A percentile compares a stretch with the other conserved stretches of the same genome.
phyloP scores from a whole-genome alignment of 2,888 invertebrate genomes.

The Mythimna ferrago region DNA sequence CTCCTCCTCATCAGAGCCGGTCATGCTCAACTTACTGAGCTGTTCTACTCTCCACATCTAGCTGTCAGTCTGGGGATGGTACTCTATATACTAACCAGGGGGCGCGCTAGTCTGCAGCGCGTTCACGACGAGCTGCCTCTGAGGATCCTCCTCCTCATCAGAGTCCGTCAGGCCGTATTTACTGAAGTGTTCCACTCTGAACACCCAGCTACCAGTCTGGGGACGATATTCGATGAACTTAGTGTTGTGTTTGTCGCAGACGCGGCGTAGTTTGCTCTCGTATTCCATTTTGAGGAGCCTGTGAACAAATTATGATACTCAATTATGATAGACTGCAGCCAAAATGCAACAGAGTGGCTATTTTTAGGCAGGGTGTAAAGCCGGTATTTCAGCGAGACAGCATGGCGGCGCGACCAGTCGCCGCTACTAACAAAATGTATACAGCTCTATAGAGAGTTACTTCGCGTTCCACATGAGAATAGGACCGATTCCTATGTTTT shows the following conservation, averaged over 20 bases:
- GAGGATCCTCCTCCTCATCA: constrained; percentile 83
- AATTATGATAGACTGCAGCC: too few species aligned
- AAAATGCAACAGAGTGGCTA: too few species aligned
- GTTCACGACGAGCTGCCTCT: constrained; percentile 75
- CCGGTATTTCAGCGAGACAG: too few species aligned
- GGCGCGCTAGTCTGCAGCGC: constrained; percentile 74
- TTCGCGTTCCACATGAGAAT: too few species aligned
- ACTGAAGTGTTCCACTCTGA: constrained; percentile 98
- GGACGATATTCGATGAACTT: constrained; percentile 98
- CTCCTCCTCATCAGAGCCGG: constrained; percentile 97
- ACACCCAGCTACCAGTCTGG: constrained; percentile 99
- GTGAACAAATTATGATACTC: constrained; percentile 22
- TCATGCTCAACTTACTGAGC: constrained; percentile 98
- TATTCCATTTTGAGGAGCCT: constrained; percentile 95
- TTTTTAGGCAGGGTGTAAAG: too few species aligned
- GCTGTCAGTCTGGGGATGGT: constrained; percentile 98
- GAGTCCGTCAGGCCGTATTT: constrained; percentile 94
- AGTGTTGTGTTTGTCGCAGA: constrained; percentile 96
- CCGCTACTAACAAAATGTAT: too few species aligned
- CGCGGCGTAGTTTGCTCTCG: constrained; percentile 95
- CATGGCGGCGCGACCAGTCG: too few species aligned
- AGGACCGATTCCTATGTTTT: too few species aligned
- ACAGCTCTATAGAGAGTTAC: too few species aligned
- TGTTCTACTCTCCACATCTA: constrained; percentile 99
- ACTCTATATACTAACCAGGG: constrained; percentile 89